These are phyloP conservation scores for Clanis bilineata DNA, from an alignment of 2,888 invertebrate genomes.

Conservation along the genomic window DNA sequence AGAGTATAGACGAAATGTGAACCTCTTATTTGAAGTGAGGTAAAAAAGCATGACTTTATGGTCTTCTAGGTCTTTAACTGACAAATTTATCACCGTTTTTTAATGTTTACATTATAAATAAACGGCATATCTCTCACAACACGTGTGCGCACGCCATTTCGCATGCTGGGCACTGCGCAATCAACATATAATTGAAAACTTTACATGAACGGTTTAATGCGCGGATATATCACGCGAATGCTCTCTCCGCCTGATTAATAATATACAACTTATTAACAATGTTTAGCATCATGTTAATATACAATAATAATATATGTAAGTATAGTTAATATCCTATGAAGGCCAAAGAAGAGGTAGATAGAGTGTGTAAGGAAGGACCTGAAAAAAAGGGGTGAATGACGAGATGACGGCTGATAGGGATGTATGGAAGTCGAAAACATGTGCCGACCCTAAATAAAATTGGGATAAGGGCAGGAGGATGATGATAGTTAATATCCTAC, in stretches of 20 bases:
- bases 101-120: constrained; percentile 1
- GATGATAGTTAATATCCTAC: too few relatives aligned
- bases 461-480: too few relatives aligned
- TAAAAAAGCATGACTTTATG: too few relatives aligned
- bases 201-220: constrained; percentile 35
- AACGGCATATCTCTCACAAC: neutral
- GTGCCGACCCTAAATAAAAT: too few relatives aligned
- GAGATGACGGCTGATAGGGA: too few relatives aligned
- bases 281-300: neutral
- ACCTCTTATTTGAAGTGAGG: too few relatives aligned
- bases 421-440: too few relatives aligned
- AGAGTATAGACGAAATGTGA: too few relatives aligned
- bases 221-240: constrained; percentile 11
- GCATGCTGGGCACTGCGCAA: neutral
- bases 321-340: too few relatives aligned
- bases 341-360: too few relatives aligned
- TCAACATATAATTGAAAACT: constrained; percentile 37
- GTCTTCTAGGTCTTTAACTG: neutral
- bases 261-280: neutral
- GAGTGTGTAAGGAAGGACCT: too few relatives aligned
- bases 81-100: neutral
- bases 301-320: neutral
- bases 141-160: neutral
- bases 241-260: neutral
- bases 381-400: too few relatives aligned